Conservation (phyloP, 2,113 vertebrate species). For the Cyanistes caeruleus region DNA sequence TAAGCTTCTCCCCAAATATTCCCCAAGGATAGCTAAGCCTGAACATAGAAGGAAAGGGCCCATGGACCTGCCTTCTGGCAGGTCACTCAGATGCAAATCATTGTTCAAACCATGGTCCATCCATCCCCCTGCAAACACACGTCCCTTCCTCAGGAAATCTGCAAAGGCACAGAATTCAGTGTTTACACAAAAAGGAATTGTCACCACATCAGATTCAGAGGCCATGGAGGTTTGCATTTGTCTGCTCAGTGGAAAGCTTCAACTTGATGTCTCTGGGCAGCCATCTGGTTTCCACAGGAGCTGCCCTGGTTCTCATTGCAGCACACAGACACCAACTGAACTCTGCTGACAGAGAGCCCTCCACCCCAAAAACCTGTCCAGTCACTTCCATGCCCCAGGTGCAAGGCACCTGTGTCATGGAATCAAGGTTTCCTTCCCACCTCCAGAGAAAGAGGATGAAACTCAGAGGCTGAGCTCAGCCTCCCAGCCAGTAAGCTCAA, state of each 20-base stretch:
- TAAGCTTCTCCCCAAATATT: not conserved
- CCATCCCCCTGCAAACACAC: not conserved
- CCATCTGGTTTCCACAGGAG: not conserved
- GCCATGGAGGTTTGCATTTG: not conserved
- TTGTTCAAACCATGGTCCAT: not conserved
- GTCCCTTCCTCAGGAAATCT: not conserved
- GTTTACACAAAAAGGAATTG: not conserved
- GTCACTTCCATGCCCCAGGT: not conserved
- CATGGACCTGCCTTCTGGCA: not conserved
- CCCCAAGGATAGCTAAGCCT: not conserved
- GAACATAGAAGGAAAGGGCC: not conserved
- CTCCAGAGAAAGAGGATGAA: not conserved
- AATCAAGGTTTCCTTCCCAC: not conserved
- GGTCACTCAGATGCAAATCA: rapidly evolving
- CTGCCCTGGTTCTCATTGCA: not conserved
- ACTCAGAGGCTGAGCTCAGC: not conserved
- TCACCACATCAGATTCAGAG: not conserved
- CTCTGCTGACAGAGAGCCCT: not conserved
- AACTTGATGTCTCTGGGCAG: not conserved
- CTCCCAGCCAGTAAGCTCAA: not conserved
- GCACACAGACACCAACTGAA: rapidly evolving
- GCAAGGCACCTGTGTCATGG: rapidly evolving
- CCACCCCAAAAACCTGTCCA: not conserved
- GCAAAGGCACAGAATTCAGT: not conserved
- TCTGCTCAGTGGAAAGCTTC: not conserved